Conservation (phyloP, 2,113 vertebrate species). For the Elaphurus davidianus region DNA sequence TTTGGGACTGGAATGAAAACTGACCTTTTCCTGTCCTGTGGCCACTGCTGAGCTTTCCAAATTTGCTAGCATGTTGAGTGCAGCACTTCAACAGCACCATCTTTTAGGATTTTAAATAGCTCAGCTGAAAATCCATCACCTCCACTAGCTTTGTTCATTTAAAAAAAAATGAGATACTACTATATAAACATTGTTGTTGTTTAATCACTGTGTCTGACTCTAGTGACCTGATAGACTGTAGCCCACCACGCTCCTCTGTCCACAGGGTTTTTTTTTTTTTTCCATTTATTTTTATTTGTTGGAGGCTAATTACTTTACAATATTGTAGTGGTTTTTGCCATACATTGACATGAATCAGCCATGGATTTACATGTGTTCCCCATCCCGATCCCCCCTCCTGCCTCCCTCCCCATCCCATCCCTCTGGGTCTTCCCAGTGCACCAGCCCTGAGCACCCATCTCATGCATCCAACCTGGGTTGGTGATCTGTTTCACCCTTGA, state of each 20-base stretch:
- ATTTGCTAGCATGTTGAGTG: not conserved
- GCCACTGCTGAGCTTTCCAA: not conserved
- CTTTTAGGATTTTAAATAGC: not conserved
- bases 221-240: not conserved
- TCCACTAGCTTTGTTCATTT: not conserved
- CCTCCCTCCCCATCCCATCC: too few species aligned
- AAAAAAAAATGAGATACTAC: not conserved
- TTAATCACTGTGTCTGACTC: not conserved
- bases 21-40: not conserved
- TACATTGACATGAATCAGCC: too few species aligned
- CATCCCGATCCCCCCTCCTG: too few species aligned
- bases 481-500: too few species aligned
- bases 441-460: too few species aligned
- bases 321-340: too few species aligned
- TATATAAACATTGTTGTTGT: not conserved
- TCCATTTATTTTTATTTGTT: too few species aligned
- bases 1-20: not conserved
- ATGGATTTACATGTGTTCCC: too few species aligned
- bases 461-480: too few species aligned
- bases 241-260: not conserved
- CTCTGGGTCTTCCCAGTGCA: too few species aligned
- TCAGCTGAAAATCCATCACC: not conserved
- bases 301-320: too few species aligned
- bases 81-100: not conserved
- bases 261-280: not conserved